Evolutionary conservation across 1,140 invertebrate genomes (phyloP), one percentile per base, ranked within the genome.

Genomic region (Drosophila setifemur): DNA sequence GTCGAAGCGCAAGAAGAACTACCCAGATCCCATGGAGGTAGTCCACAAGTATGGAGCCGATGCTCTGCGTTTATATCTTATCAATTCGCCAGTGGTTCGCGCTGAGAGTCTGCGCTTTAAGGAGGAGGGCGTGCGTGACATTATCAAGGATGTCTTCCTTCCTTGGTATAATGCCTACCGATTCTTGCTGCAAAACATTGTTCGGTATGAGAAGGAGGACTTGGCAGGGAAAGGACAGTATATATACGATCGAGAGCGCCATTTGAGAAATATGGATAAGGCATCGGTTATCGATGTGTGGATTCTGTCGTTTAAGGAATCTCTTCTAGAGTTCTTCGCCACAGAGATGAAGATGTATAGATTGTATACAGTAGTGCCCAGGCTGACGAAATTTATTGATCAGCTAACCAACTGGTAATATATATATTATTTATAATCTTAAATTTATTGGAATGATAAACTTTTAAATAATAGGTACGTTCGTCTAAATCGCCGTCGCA

Each of bases 121-220:
- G 89, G 98, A 99, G 91, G 97, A 99, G 89, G 98, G 98, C 14
- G 98, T 99, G 0, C 93, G 95, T 47, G 97, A 99, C 91, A 93
- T 99, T 28, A 93, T 99, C 6, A 99, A 99, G 91, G 98, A 99
- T 90, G 97, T 99, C 0, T 98, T 99, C 87, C 89, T 99, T 28
- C 99, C 99, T 0, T 99, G 98, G 98, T 99, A 98, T 86, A 99
- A 99, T 92, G 98, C 98, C 1, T 99, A 98, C 90, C 93, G 97
- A 52, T 98, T 99, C 88, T 92, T 99, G 18, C 93, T 98, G 81
- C 98, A 99, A 91, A 99, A 98, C 90, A 93, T 98, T 37, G 95
- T 97, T 67, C 93, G 95, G 69, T 96, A 95, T 77, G 92, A 95
- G 16, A 92, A 95, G 92, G 93, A 95, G 90, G 93, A 96, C 91